Evolutionary conservation across 2,888 invertebrate genomes (phyloP).

Genomic region (Blastobasis adustella): DNA sequence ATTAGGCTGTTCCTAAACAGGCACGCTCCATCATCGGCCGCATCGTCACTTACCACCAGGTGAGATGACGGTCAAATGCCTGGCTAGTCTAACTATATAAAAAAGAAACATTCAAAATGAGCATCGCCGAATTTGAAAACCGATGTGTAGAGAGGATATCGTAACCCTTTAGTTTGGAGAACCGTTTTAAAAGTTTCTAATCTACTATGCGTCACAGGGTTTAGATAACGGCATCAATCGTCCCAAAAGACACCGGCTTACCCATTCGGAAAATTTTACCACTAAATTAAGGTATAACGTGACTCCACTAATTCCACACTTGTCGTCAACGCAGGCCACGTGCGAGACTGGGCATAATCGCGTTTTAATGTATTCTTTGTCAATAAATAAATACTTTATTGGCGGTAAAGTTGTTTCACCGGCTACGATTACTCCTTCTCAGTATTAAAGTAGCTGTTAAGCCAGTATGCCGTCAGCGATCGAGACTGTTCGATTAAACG

Average conservation of each 20-base stretch:
- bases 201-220: too few species aligned
- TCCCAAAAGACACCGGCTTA: too few species aligned
- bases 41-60: too few species aligned
- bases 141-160: not conserved
- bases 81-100: too few species aligned
- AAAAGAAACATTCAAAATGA: too few species aligned
- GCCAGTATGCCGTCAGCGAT: slow-evolving; percentile 32
- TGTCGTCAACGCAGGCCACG: slow-evolving; percentile 18
- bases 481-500: slow-evolving; percentile 13
- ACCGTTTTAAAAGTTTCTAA: too few species aligned
- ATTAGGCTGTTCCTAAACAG: too few species aligned
- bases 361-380: slow-evolving; percentile 33
- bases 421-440: slow-evolving; percentile 23
- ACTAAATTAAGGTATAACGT: not conserved
- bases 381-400: slow-evolving; percentile 20
- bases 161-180: not conserved
- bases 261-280: too few species aligned
- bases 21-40: too few species aligned
- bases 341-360: slow-evolving; percentile 18
- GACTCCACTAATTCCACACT: not conserved
- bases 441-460: slow-evolving; percentile 34
- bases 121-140: too few species aligned
- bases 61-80: too few species aligned
- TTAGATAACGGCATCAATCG: too few species aligned
- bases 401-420: slow-evolving; percentile 26